These are phyloP conservation scores for Drosophila maculinotata DNA, from an alignment of 2,888 invertebrate genomes.

Conservation along the genomic window DNA sequence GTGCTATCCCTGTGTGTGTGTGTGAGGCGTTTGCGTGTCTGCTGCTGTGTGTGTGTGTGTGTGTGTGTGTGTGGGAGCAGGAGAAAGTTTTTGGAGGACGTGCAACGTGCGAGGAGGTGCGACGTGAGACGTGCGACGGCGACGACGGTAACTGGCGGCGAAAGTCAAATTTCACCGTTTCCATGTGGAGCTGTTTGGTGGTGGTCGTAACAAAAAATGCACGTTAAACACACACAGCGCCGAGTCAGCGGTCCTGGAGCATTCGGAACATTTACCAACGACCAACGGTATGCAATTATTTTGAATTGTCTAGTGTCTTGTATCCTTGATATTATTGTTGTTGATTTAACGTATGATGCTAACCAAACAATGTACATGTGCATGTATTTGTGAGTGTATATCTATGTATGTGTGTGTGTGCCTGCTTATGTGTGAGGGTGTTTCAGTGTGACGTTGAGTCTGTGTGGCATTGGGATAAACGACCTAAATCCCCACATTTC, in stretches of 20 bases:
- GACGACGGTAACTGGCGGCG: constrained; percentile 33
- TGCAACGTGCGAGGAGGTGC: constrained; percentile 7
- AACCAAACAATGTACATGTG: constrained; percentile 19
- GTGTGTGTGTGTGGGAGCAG: constrained; percentile 5
- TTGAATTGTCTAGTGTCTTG: constrained; percentile 25
- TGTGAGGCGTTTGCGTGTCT: constrained; percentile 14
- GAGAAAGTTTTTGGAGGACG: constrained; percentile 10
- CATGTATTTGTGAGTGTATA: constrained; percentile 16
- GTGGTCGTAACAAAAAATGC: constrained; percentile 78
- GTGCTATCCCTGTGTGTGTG: constrained; percentile 12
- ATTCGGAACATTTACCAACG: constrained; percentile 84
- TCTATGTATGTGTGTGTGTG: constrained; percentile 4
- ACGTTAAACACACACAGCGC: constrained; percentile 85
- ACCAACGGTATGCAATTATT: constrained; percentile 82
- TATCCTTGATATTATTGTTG: constrained; percentile 43
- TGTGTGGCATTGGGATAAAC: constrained; percentile 18
- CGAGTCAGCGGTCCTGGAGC: constrained; percentile 85
- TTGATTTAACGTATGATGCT: constrained; percentile 34
- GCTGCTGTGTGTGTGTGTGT: constrained; percentile 17
- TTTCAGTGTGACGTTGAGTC: constrained; percentile 44
- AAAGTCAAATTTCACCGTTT: constrained; percentile 49
- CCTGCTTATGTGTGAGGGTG: constrained; percentile 20
- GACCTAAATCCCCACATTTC: constrained; percentile 48
- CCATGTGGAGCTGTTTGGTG: constrained; percentile 50
- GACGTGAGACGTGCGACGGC: constrained; percentile 2